Conservation (phyloP, 2,113 vertebrate genomes). For the Xiphophorus couchianus region DNA sequence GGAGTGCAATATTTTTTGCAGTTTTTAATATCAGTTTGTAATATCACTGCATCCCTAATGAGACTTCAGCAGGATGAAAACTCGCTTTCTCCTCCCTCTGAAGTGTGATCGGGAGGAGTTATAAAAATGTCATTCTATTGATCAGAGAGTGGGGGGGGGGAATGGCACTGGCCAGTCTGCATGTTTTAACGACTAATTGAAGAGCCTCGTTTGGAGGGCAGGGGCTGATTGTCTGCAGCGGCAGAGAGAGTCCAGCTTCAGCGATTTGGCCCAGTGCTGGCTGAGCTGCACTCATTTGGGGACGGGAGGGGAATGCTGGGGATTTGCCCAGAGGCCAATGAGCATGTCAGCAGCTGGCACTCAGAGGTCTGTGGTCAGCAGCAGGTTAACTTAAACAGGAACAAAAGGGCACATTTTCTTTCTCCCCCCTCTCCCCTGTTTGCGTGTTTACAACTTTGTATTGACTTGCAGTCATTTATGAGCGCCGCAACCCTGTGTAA, state of each 20-base stretch:
- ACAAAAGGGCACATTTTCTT: conserved; percentile 11
- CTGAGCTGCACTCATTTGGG: conserved; percentile 28
- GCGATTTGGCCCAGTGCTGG: conserved; percentile 22
- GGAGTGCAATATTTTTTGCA: neutral
- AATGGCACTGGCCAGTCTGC: conserved; percentile 14
- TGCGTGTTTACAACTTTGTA: conserved; percentile 7
- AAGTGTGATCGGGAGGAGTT: conserved; percentile 62
- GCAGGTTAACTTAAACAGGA: conserved; percentile 24
- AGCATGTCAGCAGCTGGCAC: conserved; percentile 27
- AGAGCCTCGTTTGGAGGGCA: conserved; percentile 57
- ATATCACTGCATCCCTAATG: conserved; percentile 15
- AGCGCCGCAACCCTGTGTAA: neutral
- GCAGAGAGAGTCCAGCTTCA: conserved; percentile 19
- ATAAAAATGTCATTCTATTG: conserved; percentile 68
- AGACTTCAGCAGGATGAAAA: conserved; percentile 13
- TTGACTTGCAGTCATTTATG: conserved; percentile 3
- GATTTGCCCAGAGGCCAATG: conserved; percentile 11
- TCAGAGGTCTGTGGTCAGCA: conserved; percentile 30
- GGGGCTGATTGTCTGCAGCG: conserved; percentile 37
- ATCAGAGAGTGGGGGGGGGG: conserved; percentile 47
- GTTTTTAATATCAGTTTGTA: neutral
- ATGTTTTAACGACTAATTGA: conserved; percentile 66
- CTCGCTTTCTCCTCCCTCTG: neutral
- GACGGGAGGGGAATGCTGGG: conserved; percentile 8
- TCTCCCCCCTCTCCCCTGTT: neutral